Base-by-base conservation (phyloP, 2,888 invertebrate species). In the Drosophila siamana region DNA sequence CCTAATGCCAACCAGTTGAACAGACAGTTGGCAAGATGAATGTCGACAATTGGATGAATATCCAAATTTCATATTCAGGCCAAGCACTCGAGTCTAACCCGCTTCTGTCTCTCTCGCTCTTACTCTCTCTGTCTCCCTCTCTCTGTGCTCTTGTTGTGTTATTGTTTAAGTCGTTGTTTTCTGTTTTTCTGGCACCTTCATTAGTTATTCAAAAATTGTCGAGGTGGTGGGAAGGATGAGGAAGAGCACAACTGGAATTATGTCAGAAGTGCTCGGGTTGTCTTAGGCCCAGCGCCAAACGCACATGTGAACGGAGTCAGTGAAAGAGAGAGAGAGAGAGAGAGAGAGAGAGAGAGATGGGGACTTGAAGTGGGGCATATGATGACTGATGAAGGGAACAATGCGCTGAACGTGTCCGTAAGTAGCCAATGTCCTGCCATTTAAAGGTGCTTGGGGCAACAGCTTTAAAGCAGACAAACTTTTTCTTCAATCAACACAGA, bases 181-280 rank as follows among this genome's bases (percentile, higher is more conserved):
- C 50, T 51, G 51, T 85, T 78, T 69, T 74, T 68, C 74, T 83
- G 80, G 74, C 84, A 88, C 87, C 89, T 86, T 84, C 84, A 84
- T 88, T 84, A 88, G 85, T 88, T 88, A 84, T 88, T 88, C 84
- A 89, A 88, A 86, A 84, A 88, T 86, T 65, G 81, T 86, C 56
- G 75, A 81, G 82, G 52, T 56, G 55, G 26, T 48, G 55, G 9
- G 15, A 46, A 19, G 33, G 26, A 19, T 46, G 16, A 55, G 26
- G 11, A 60, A 69, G 66, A 66, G 56, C 89, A 71, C 81, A 80
- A 88, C 83, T 83, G 89, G 73, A 84, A 62, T 65, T 63, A 63
- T 88, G 84, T 75, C 81, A 71, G 69, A 77, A 75, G 41, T 74
- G 71, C 61, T 86, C 62, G 63, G 64, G 69, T 67, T 72, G 66